phyloP scores from a whole-genome alignment of 2,797 vertebrate species.

The Ctenochaetus hawaiiensis region DNA sequence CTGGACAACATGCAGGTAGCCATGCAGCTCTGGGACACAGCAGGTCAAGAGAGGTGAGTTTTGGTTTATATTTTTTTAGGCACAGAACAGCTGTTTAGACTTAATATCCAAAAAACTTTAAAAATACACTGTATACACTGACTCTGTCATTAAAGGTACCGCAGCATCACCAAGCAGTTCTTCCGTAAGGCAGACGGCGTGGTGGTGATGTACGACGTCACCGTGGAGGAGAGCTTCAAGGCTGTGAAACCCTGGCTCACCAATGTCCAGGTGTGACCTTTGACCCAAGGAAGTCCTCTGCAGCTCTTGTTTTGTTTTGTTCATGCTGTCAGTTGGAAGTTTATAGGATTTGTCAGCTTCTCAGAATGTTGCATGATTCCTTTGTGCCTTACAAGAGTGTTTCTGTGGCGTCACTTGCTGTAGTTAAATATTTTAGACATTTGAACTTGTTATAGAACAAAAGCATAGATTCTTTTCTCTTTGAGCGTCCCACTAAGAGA shows the following conservation, averaged over 20 bases:
- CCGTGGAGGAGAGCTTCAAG: conserved; percentile 88
- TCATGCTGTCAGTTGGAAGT: too few relatives aligned
- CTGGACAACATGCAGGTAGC: conserved; percentile 89
- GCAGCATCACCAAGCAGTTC: conserved; percentile 94
- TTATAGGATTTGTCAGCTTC: too few relatives aligned
- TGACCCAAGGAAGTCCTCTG: neutral
- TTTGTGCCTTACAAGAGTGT: too few relatives aligned
- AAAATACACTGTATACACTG: too few relatives aligned
- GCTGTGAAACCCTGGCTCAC: conserved; percentile 90
- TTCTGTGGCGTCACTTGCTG: too few relatives aligned
- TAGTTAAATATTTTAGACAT: neutral
- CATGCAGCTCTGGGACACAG: conserved; percentile 96
- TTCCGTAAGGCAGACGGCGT: conserved; percentile 93
- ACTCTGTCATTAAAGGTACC: conserved; percentile 82
- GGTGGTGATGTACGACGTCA: conserved; percentile 92
- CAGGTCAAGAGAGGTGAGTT: conserved; percentile 92
- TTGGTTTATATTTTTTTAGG: neutral
- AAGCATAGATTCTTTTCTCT: too few relatives aligned
- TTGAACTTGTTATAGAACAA: too few relatives aligned
- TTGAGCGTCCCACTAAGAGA: neutral
- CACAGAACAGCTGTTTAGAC: too few relatives aligned
- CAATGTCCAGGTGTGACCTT: conserved; percentile 88
- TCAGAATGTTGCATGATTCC: too few relatives aligned
- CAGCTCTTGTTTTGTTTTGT: too few relatives aligned
- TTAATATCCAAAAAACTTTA: too few relatives aligned